Evolutionary conservation across 2,113 vertebrate species (phyloP).

Genomic region (Anguilla japonica): DNA sequence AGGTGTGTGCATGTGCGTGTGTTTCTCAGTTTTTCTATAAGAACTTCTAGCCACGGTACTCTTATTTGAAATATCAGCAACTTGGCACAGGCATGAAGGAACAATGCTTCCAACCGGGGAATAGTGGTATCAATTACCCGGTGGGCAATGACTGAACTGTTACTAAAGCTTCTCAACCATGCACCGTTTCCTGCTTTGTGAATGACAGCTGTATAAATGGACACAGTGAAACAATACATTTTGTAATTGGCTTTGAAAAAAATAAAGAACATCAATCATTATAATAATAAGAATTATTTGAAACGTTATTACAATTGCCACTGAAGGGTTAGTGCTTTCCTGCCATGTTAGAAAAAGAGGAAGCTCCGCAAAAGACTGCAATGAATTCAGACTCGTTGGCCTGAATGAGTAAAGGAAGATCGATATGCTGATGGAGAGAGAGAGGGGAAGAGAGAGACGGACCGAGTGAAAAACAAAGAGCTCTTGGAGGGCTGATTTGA

Average conservation of each 20-base stretch:
- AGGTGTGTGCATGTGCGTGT: too few relatives aligned
- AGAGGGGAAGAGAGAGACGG: background rate
- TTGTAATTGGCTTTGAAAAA: too few relatives aligned
- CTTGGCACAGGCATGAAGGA: background rate
- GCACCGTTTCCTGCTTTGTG: too few relatives aligned
- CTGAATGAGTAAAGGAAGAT: background rate
- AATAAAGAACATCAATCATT: too few relatives aligned
- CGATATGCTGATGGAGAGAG: background rate
- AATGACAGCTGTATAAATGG: too few relatives aligned
- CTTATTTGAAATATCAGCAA: background rate
- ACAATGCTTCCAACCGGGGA: background rate
- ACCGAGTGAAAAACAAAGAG: background rate
- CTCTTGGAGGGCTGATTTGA: constrained; percentile 3
- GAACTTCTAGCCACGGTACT: background rate
- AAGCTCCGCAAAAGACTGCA: background rate
- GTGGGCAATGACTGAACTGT: too few relatives aligned
- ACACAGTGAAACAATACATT: too few relatives aligned
- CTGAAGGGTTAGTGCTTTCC: background rate
- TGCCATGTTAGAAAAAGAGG: too few relatives aligned
- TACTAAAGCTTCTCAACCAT: too few relatives aligned
- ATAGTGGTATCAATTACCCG: background rate
- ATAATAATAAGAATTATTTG: too few relatives aligned
- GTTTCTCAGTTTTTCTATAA: background rate
- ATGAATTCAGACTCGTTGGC: background rate
- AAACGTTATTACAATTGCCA: background rate